Conservation (phyloP, 2,888 invertebrate species). For the Plebejus anna region DNA sequence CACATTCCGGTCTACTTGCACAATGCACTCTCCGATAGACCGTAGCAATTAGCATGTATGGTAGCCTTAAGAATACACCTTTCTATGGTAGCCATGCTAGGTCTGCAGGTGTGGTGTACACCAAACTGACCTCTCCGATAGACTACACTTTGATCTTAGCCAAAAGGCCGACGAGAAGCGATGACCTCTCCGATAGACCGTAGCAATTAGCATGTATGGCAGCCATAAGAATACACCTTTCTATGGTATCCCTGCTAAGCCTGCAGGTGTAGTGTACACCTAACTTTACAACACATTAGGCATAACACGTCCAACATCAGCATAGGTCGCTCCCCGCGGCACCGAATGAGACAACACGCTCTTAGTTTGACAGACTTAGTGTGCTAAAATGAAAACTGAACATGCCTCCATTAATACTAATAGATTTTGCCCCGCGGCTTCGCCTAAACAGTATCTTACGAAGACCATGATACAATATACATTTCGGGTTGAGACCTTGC, state of each 20-base stretch:
- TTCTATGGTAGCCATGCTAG: no score
- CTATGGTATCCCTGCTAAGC: no score
- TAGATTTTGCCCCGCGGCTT: background rate
- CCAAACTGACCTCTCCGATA: background rate
- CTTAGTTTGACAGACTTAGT: constrained; percentile 6
- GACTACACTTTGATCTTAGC: no score
- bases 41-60: no score
- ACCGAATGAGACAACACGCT: constrained; percentile 14
- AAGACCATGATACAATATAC: no score
- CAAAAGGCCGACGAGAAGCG: no score
- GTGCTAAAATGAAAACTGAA: background rate
- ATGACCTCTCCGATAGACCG: no score
- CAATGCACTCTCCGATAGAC: no score
- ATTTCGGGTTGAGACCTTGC: background rate
- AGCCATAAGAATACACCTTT: no score
- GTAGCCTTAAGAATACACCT: no score
- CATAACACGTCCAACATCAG: constrained; percentile 12
- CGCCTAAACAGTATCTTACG: background rate
- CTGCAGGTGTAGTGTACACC: background rate
- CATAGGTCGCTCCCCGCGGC: constrained; percentile 14
- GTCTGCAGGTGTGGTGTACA: background rate
- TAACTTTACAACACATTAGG: constrained; percentile 11
- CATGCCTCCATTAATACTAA: constrained; percentile 14
- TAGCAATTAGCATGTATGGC: no score
- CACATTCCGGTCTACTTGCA: no score